Evolutionary conservation across 2,113 vertebrate species (phyloP).

Genomic region (Polyodon spathula): DNA sequence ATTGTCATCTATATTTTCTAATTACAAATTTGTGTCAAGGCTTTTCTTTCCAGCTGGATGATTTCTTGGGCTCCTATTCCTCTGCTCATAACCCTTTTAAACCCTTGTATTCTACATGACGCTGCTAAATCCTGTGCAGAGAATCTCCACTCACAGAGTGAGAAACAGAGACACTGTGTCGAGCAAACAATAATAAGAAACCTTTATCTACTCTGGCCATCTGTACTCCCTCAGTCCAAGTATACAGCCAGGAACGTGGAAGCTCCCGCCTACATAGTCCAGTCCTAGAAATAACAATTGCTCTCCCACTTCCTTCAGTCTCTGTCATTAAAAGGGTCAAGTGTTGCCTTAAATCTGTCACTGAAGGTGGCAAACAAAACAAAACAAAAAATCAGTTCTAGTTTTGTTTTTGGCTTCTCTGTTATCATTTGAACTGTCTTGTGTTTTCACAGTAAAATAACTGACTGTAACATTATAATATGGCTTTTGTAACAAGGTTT

Average conservation of each 20-base stretch:
- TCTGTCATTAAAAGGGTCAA: slow-evolving; percentile 17
- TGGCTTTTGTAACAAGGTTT: too few species aligned
- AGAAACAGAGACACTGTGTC: slow-evolving; percentile 16
- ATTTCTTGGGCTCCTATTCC: slow-evolving; percentile 4
- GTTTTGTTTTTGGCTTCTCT: too few species aligned
- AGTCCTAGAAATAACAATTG: slow-evolving; percentile 30
- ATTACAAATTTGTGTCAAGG: slow-evolving; percentile 8
- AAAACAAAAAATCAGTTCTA: neutral
- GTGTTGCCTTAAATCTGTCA: slow-evolving; percentile 17
- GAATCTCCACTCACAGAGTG: slow-evolving; percentile 3
- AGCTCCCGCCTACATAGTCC: slow-evolving; percentile 33
- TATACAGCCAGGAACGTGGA: slow-evolving; percentile 31
- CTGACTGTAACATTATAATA: too few species aligned
- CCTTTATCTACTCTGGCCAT: slow-evolving; percentile 57
- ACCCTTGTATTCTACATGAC: neutral
- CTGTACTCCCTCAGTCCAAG: slow-evolving; percentile 50
- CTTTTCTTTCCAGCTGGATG: slow-evolving; percentile 7
- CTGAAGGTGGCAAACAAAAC: neutral
- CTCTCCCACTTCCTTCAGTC: slow-evolving; percentile 39
- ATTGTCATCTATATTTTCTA: slow-evolving; percentile 4
- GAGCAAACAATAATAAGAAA: slow-evolving; percentile 44
- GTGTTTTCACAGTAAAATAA: too few species aligned
- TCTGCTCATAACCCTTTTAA: neutral
- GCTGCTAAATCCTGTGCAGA: slow-evolving; percentile 9
- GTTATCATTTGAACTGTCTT: too few species aligned